Conservation (phyloP, 2,888 invertebrate genomes). For the Serripes groenlandicus region DNA sequence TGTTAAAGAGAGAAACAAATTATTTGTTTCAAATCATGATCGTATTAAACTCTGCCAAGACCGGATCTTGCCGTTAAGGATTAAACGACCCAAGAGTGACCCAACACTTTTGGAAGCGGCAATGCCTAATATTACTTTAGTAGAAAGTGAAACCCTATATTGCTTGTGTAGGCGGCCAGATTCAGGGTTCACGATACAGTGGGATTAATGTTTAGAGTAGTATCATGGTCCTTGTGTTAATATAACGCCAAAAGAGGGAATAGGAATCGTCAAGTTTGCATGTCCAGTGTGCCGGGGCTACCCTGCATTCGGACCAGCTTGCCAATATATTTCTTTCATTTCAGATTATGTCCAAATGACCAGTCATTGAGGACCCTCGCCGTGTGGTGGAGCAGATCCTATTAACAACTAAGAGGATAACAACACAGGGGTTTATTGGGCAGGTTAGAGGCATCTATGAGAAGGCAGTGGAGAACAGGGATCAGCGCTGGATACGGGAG, state of each 20-base stretch:
- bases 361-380: too few relatives aligned
- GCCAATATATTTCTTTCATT: background rate
- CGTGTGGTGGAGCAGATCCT: too few relatives aligned
- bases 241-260: slow-evolving; percentile 7
- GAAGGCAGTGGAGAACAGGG: background rate
- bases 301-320: background rate
- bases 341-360: too few relatives aligned
- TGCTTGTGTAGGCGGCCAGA: too few relatives aligned
- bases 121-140: too few relatives aligned
- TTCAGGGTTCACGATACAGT: too few relatives aligned
- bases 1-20: slow-evolving; percentile 23
- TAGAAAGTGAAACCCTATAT: too few relatives aligned
- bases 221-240: slow-evolving; percentile 18
- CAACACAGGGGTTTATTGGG: background rate
- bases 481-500: slow-evolving; percentile 1
- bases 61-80: slow-evolving; percentile 33
- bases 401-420: background rate
- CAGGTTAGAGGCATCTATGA: slow-evolving; percentile 1
- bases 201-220: too few relatives aligned
- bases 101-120: too few relatives aligned
- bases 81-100: too few relatives aligned
- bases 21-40: slow-evolving; percentile 51
- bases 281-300: too few relatives aligned
- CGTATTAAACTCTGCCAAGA: slow-evolving; percentile 45
- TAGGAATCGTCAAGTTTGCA: slow-evolving; percentile 7